A percentile compares a stretch with the other conserved stretches of the same genome.
Evolutionary conservation across 2,888 invertebrate species (phyloP).

Genomic region (Cephus nigrinus): DNA sequence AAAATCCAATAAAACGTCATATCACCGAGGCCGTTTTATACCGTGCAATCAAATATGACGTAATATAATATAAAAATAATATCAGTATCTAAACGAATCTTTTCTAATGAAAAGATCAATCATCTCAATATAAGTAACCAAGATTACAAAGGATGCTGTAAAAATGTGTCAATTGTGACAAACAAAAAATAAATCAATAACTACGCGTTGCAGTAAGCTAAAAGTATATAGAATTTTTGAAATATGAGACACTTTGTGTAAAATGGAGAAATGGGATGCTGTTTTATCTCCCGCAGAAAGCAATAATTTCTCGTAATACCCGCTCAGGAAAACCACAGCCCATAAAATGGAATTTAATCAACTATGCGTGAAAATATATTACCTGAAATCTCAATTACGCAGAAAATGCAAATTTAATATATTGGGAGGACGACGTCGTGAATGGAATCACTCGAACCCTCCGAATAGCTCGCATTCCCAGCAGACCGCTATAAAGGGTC

Average conservation of each 20-base stretch:
- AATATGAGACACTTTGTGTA: neutral
- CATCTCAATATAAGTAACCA: neutral
- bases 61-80: neutral
- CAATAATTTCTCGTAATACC: constrained; percentile 2
- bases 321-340: neutral
- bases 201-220: neutral
- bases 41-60: neutral
- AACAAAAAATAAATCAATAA: neutral
- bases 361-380: constrained; percentile 42
- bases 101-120: neutral
- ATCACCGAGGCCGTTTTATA: neutral
- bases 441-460: constrained; percentile 24
- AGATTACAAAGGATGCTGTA: neutral
- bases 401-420: constrained; percentile 50
- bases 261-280: neutral
- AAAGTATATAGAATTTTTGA: neutral
- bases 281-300: neutral
- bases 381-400: constrained; percentile 45
- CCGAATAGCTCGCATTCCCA: constrained; percentile 30
- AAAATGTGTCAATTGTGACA: neutral
- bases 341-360: constrained; percentile 45
- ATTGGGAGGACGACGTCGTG: constrained; percentile 24
- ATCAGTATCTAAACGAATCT: neutral
- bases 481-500: constrained; percentile 10
- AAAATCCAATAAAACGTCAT: neutral